Percentiles rank a stretch among this genome's conserved stretches.
These are phyloP conservation scores for Myrmophylax atrothorax DNA, from an alignment of 2,113 vertebrate genomes.

Conservation along the genomic window DNA sequence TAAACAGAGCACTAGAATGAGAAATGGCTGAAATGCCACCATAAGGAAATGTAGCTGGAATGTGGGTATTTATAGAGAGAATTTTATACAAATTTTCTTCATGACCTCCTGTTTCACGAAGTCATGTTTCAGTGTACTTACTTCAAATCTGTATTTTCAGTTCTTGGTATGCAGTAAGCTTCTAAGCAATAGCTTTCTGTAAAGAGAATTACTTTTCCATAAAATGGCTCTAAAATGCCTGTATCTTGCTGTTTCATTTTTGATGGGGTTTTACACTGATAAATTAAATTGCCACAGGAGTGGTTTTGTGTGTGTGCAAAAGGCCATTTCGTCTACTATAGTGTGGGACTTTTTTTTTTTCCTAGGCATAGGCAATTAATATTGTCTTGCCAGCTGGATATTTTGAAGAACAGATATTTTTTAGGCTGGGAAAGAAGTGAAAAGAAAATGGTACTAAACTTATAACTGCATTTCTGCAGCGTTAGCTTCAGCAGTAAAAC, in stretches of 20 bases:
- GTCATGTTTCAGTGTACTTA: neutral
- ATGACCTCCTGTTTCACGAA: neutral
- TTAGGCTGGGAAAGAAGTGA: neutral
- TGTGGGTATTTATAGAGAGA: neutral
- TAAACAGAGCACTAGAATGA: neutral
- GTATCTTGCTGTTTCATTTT: neutral
- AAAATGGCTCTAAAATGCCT: neutral
- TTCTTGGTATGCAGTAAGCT: neutral
- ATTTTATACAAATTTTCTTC: neutral
- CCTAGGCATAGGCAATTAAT: fast-evolving
- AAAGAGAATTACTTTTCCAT: neutral
- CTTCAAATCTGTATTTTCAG: neutral
- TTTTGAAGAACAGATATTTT: neutral
- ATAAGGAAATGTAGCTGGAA: neutral
- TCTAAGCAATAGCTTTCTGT: neutral
- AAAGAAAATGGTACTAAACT: neutral
- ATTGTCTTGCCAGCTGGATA: neutral
- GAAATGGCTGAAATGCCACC: neutral
- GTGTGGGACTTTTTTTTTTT: neutral
- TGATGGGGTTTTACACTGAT: neutral
- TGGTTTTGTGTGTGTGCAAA: neutral
- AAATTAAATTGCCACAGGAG: neutral
- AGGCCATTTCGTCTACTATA: neutral
- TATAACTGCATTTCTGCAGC: neutral
- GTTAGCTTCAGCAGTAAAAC: neutral